phyloP scores from a whole-genome alignment of 2,888 invertebrate species.

The Volucella inanis region DNA sequence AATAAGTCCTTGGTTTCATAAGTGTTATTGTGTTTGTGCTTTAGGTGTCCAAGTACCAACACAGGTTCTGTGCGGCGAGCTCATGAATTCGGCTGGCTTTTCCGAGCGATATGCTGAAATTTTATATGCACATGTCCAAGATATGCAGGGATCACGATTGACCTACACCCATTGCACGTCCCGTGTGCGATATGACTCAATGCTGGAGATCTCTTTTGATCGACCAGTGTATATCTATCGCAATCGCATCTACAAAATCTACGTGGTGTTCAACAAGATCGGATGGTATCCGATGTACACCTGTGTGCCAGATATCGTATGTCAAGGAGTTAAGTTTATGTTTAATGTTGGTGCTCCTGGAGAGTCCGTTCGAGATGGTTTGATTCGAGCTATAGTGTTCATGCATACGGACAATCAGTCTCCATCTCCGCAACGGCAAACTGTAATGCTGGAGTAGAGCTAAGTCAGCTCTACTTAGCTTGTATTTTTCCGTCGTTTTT shows the following conservation, averaged over 20 bases:
- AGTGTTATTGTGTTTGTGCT: slow-evolving; percentile 32
- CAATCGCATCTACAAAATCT: slow-evolving; percentile 89
- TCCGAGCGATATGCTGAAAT: slow-evolving; percentile 88
- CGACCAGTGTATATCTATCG: slow-evolving; percentile 90
- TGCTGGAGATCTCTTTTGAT: slow-evolving; percentile 92
- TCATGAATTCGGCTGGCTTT: slow-evolving; percentile 81
- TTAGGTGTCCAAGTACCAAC: slow-evolving; percentile 88
- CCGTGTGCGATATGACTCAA: slow-evolving; percentile 88
- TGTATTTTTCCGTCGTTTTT: slow-evolving; percentile 20
- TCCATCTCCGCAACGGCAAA: slow-evolving; percentile 80
- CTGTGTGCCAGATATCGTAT: slow-evolving; percentile 87
- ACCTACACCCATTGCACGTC: slow-evolving; percentile 93
- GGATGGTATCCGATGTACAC: slow-evolving; percentile 92
- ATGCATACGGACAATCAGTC: slow-evolving; percentile 74
- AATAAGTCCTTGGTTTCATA: not conserved
- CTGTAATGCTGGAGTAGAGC: slow-evolving; percentile 77
- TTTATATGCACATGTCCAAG: slow-evolving; percentile 91
- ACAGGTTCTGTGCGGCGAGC: slow-evolving; percentile 85
- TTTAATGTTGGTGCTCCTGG: slow-evolving; percentile 89
- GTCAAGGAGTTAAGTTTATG: slow-evolving; percentile 89
- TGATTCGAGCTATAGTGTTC: slow-evolving; percentile 91
- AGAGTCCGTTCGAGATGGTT: slow-evolving; percentile 89
- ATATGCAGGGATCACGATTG: slow-evolving; percentile 90
- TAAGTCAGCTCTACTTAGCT: not conserved
- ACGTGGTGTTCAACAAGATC: slow-evolving; percentile 91